Percentiles rank a stretch among this genome's conserved stretches.
Conservation (phyloP, 2,888 invertebrate species). For the Leuctra nigra region DNA sequence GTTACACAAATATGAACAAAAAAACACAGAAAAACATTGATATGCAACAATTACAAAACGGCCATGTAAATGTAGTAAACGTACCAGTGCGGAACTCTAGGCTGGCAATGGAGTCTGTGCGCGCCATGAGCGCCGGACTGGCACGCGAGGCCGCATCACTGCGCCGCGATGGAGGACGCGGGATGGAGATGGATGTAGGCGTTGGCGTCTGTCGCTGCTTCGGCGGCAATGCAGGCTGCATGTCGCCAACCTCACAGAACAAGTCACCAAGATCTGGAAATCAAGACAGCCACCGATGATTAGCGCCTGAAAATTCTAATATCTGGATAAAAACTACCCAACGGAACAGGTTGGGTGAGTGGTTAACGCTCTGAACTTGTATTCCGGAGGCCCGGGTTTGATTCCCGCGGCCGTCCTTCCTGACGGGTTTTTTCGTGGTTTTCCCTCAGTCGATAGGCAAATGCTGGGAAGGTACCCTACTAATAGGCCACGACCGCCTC, state of each 20-base stretch:
- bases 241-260: constrained; percentile 78
- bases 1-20: not conserved
- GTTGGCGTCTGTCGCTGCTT: constrained; percentile 65
- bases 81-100: constrained; percentile 66
- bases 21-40: not conserved
- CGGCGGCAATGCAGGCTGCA: constrained; percentile 57
- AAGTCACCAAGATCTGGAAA: constrained; percentile 49
- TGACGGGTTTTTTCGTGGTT: too few species aligned
- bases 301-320: too few species aligned
- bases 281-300: too few species aligned
- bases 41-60: not conserved
- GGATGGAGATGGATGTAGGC: constrained; percentile 67
- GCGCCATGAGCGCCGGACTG: constrained; percentile 56
- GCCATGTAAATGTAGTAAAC: not conserved
- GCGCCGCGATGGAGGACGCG: constrained; percentile 80
- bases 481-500: too few species aligned
- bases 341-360: too few species aligned
- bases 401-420: too few species aligned
- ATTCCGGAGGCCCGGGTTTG: too few species aligned
- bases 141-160: constrained; percentile 55
- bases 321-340: too few species aligned
- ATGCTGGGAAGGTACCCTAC: too few species aligned
- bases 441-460: too few species aligned
- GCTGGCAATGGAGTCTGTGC: constrained; percentile 69
- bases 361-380: too few species aligned